Evolutionary conservation across 2,113 vertebrate genomes (phyloP).

Genomic region (Eublepharis macularius): DNA sequence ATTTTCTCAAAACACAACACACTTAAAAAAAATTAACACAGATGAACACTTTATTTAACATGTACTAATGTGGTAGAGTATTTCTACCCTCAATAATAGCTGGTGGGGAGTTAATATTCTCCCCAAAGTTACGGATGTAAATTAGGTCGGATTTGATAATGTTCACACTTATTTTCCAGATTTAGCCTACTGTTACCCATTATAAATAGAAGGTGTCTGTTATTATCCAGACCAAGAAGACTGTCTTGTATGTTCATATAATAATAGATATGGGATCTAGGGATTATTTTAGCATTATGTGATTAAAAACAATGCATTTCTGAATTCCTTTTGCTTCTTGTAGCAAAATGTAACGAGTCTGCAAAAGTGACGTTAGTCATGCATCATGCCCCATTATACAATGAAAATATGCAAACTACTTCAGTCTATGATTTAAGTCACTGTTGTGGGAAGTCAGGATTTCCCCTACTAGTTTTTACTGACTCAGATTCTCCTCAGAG

Average conservation of each 20-base stretch:
- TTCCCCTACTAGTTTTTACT: neutral
- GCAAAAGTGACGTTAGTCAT: neutral
- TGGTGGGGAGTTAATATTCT: neutral
- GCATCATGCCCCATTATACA: neutral
- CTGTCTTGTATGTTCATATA: neutral
- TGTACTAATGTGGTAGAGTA: too few relatives aligned
- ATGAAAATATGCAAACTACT: neutral
- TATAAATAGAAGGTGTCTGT: neutral
- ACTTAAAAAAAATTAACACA: too few relatives aligned
- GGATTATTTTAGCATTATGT: too few relatives aligned
- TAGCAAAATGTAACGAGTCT: neutral
- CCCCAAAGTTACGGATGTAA: neutral
- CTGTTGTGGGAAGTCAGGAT: neutral
- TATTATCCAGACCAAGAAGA: neutral
- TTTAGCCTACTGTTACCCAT: neutral
- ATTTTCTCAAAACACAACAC: too few relatives aligned
- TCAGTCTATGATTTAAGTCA: neutral
- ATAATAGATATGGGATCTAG: too few relatives aligned
- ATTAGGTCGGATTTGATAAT: neutral
- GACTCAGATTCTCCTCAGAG: neutral
- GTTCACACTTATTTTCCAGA: neutral
- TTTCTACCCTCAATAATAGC: too few relatives aligned
- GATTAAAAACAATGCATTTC: too few relatives aligned
- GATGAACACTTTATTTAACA: too few relatives aligned
- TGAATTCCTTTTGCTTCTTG: neutral